A percentile compares a stretch with the other conserved stretches of the same genome.
These are phyloP conservation scores for Cotesia glomerata DNA, from an alignment of 1,140 invertebrate species.

Conservation along the genomic window DNA sequence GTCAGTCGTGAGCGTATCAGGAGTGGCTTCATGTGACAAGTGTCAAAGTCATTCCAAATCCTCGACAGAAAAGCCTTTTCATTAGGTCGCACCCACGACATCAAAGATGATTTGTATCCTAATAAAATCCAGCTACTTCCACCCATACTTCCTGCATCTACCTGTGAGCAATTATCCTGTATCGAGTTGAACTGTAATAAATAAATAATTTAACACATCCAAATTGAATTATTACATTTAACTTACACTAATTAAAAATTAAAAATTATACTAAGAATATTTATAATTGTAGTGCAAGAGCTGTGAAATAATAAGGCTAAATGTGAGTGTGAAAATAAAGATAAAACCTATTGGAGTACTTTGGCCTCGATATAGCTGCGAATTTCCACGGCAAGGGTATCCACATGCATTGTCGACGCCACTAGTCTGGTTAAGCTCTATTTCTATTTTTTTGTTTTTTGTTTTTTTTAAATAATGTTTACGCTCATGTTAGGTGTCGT, in stretches of 20 bases:
- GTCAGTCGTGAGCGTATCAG: constrained; percentile 95
- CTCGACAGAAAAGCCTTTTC: constrained; percentile 89
- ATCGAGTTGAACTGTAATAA: constrained; percentile 62
- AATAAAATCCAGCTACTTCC: no score
- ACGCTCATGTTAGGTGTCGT: not conserved
- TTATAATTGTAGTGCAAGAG: not conserved
- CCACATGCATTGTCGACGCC: constrained; percentile 46
- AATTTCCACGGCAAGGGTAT: constrained; percentile 55
- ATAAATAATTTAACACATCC: not conserved
- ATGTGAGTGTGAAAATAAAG: constrained; percentile 5
- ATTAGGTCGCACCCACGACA: constrained; percentile 58
- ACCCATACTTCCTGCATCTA: constrained; percentile 38
- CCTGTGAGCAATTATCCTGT: constrained; percentile 61
- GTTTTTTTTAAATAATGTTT: not conserved
- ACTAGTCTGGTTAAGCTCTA: constrained; percentile 52
- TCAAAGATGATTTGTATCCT: no score
- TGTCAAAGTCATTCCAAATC: constrained; percentile 89
- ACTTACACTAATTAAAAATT: no score
- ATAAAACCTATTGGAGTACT: constrained; percentile 57
- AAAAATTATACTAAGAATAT: not conserved
- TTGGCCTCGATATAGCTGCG: constrained; percentile 58
- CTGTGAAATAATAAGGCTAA: constrained; percentile 16
- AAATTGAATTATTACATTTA: no score
- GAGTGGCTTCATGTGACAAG: constrained; percentile 91
- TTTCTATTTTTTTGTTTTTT: constrained; percentile 2